A percentile compares a stretch with the other conserved stretches of the same genome.
phyloP scores from a whole-genome alignment of 2,888 invertebrate species.

The Phasia obesa region DNA sequence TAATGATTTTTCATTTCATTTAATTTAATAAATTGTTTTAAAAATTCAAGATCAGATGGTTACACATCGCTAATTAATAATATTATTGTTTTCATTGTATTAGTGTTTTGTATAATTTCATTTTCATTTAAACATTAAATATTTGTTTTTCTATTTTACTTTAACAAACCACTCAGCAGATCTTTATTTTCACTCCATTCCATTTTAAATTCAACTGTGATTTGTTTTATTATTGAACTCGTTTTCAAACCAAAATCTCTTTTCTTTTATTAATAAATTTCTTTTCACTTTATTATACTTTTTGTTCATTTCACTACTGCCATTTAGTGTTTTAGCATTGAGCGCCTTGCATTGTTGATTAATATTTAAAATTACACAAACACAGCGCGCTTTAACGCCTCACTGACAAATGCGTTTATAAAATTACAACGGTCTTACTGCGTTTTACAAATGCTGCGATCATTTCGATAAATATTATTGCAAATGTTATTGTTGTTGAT shows the following conservation, averaged over 20 bases:
- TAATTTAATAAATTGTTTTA: constrained; percentile 49
- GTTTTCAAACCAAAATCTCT: constrained; percentile 1
- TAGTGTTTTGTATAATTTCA: not conserved
- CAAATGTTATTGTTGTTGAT: not conserved
- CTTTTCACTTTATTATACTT: not conserved
- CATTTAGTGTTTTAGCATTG: constrained; percentile 11
- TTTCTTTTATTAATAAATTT: too few species aligned
- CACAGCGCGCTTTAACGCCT: constrained; percentile 60
- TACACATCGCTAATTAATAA: constrained; percentile 59
- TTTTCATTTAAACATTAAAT: not conserved
- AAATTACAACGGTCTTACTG: constrained; percentile 7
- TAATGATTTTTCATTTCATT: constrained; percentile 51
- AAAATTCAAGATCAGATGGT: constrained; percentile 58
- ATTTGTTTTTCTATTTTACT: not conserved
- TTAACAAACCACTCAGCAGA: constrained; percentile 8
- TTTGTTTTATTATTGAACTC: not conserved
- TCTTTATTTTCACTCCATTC: not conserved
- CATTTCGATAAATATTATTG: constrained; percentile 36
- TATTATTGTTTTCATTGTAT: constrained; percentile 19
- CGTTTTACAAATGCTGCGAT: constrained; percentile 40
- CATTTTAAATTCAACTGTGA: not conserved
- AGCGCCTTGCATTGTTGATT: constrained; percentile 55
- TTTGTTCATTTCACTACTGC: not conserved
- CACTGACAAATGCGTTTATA: constrained; percentile 41
- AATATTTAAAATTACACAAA: constrained; percentile 38